Evolutionary conservation across 2,888 invertebrate species (phyloP).

Genomic region (Agrochola macilenta): DNA sequence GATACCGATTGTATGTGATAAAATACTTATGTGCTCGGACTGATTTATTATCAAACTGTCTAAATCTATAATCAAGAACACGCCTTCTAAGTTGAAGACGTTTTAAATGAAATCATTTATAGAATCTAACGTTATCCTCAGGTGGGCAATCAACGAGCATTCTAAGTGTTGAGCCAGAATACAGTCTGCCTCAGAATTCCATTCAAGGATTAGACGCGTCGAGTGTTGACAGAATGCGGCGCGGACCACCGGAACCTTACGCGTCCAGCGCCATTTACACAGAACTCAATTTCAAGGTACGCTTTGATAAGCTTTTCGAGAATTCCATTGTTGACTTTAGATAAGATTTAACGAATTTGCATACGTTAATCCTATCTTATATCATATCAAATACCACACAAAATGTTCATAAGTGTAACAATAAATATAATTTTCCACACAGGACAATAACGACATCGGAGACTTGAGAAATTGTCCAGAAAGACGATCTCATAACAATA

Average conservation of each 20-base stretch:
- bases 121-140: constrained; percentile 67
- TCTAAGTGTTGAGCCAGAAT: constrained; percentile 87
- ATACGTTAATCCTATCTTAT: constrained; percentile 71
- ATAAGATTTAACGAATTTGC: constrained; percentile 84
- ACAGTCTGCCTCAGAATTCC: constrained; percentile 88
- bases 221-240: constrained; percentile 86
- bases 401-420: constrained; percentile 62
- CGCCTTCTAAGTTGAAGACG: not conserved
- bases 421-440: constrained; percentile 78
- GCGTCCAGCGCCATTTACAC: constrained; percentile 89
- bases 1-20: constrained; percentile 46
- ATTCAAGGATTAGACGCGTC: constrained; percentile 86
- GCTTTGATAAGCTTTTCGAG: constrained; percentile 82
- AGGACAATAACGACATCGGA: constrained; percentile 88
- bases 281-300: constrained; percentile 90
- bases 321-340: constrained; percentile 76
- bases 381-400: constrained; percentile 66
- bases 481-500: constrained; percentile 89
- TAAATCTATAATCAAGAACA: constrained; percentile 9
- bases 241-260: constrained; percentile 88
- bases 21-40: constrained; percentile 18
- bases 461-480: constrained; percentile 86
- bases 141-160: constrained; percentile 87
- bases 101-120: constrained; percentile 23
- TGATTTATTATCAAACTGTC: constrained; percentile 27